Percentiles rank a stretch among this genome's conserved stretches.
phyloP scores from a whole-genome alignment of 2,797 vertebrate genomes.

The Gobio occitaniae region DNA sequence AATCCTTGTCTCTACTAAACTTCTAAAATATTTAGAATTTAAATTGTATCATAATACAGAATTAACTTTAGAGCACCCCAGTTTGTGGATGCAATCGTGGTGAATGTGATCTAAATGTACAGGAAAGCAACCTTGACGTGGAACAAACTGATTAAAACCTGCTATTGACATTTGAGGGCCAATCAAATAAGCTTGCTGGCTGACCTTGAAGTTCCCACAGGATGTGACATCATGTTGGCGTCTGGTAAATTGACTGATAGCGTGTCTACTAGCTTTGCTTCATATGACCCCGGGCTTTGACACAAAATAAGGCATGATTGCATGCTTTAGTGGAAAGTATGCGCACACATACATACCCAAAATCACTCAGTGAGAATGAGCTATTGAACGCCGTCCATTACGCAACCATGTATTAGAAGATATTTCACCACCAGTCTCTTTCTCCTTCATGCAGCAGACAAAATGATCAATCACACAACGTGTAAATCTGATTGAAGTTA shows the following conservation, averaged over 20 bases:
- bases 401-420: constrained; percentile 37
- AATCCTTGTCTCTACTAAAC: not conserved
- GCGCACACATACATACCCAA: constrained; percentile 32
- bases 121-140: constrained; percentile 8
- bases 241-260: constrained; percentile 34
- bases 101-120: not conserved
- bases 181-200: constrained; percentile 13
- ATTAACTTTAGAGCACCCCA: not conserved
- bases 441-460: not conserved
- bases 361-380: constrained; percentile 35
- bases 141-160: constrained; percentile 27
- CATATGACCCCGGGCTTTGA: constrained; percentile 55
- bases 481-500: not conserved
- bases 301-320: constrained; percentile 57
- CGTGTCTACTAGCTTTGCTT: constrained; percentile 21
- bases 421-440: constrained; percentile 3
- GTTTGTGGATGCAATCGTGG: not conserved
- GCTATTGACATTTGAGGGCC: constrained; percentile 19
- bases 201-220: constrained; percentile 42
- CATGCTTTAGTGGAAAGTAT: constrained; percentile 39
- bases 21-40: not conserved
- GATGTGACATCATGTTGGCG: constrained; percentile 61
- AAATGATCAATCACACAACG: not conserved
- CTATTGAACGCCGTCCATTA: constrained; percentile 46
- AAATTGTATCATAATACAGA: not conserved